Percentiles rank a stretch among this genome's conserved stretches.
These are phyloP conservation scores for Gasterosteus nipponicus DNA, from an alignment of 2,113 vertebrate genomes.

Conservation along the genomic window DNA sequence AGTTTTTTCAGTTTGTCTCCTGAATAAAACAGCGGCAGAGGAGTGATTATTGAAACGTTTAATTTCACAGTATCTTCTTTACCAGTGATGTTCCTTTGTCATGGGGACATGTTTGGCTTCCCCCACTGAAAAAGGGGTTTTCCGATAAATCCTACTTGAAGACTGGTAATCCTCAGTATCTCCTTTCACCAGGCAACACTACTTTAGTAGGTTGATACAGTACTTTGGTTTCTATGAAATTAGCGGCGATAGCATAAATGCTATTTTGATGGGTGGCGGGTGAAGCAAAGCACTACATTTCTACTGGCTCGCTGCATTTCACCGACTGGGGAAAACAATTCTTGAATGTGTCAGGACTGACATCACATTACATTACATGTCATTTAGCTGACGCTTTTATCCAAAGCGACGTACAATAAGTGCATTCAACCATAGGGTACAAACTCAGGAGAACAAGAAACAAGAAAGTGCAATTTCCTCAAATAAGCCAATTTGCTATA, in stretches of 20 bases:
- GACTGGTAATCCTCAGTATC: conserved; percentile 32
- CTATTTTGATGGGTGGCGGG: conserved; percentile 26
- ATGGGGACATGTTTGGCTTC: conserved; percentile 11
- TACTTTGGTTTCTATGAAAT: conserved; percentile 4
- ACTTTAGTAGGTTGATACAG: not conserved
- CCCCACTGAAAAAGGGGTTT: conserved; percentile 25
- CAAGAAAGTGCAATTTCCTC: too few species aligned
- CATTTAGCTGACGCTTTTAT: too few species aligned
- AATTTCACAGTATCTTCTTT: conserved; percentile 23
- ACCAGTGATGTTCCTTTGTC: conserved; percentile 15
- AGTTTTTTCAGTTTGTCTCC: conserved; percentile 22
- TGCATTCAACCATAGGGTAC: too few species aligned
- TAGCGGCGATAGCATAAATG: conserved; percentile 21
- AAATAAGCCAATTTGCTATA: too few species aligned
- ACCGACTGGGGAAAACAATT: not conserved
- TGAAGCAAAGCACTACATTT: conserved; percentile 18
- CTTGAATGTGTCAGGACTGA: conserved; percentile 2
- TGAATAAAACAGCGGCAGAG: conserved; percentile 45
- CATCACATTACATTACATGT: too few species aligned
- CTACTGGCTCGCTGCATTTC: conserved; percentile 8
- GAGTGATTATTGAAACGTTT: conserved; percentile 30
- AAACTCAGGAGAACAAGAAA: too few species aligned
- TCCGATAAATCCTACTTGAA: conserved; percentile 39
- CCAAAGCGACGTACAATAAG: too few species aligned
- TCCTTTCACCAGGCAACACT: conserved; percentile 31